Base-by-base conservation (phyloP, 2,888 invertebrate genomes). In the Agonopterix arenella region DNA sequence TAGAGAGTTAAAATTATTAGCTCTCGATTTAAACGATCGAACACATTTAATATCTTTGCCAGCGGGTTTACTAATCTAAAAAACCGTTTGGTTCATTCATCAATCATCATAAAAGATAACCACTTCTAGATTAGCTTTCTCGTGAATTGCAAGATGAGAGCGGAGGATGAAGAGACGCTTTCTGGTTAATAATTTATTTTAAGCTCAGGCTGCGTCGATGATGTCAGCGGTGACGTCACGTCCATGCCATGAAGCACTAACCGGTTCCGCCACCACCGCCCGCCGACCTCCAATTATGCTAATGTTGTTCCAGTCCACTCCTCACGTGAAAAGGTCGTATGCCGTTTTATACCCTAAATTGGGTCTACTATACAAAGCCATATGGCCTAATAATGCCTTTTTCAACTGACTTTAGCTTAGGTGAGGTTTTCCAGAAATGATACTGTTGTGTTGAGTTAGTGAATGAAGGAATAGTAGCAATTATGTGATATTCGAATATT, bases 221-320 rank as follows among this genome's bases (percentile, higher is more conserved):
- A 85, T 79, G 79, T 85, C 83, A 86, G 51, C 59, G 66, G 62
- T 85, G 85, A 81, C 84, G 81, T 84, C 76, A 85, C 65, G 51
- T 61, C 64, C 62, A 67, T 71, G 69, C 69, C 67, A 66, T 66
- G 69, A 68, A 69, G 59, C 66, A 63, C 58, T 68, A 61, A 84
- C 85, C 79, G 79, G 85, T 84, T 76, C 73, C 62, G 61, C 57
- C 61, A 55, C 58, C 54, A 51, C 56, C 57, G 28, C 28, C 28
- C 60, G 73, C 54, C 72, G 82, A 76, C 85, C 86, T 85, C 84
- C 80, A 84, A 80, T 84, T 84, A 84, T 84, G 83, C 68, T 76
- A 85, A 84, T 85, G 66, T 63, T 65, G 70, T 67, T 70, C 70
- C 65, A 47, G 64, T 69, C 66, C 68, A 71, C 64, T 74, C 71